Evolutionary conservation across 2,113 vertebrate species (phyloP), one percentile per base, ranked within the genome.

Genomic region (Hipposideros armiger): DNA sequence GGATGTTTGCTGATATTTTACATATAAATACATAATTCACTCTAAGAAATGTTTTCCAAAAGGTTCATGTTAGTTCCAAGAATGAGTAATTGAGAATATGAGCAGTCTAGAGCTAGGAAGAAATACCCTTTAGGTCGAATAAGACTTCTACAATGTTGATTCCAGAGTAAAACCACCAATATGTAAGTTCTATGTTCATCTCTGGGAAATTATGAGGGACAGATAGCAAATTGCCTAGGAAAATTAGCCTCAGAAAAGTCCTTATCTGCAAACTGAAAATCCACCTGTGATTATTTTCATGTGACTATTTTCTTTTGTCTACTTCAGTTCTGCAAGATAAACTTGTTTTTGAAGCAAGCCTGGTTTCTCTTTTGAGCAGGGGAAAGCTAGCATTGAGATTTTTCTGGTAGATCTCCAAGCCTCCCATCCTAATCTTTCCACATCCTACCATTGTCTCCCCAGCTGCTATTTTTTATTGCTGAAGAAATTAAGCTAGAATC

Each of bases 1-100:
- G 56, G 69, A 84, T 98, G 94, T 97, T 97, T 98, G 66, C 73
- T 95, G 85, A 47, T 97, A 93, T 94, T 97, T 95, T 96, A 72
- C 96, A 96, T 91, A 96, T 90, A 90, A 67, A 96, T 56, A 95
- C 24, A 90, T 67, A 85, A 93, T 90, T 97, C 3, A 40, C 92
- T 74, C 56, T 52, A 93, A 26, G 13, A 67, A 96, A 96, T 73
- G 24, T 86, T 97, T 97, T 64, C 93, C 32, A 85, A 94, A 97
- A 94, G 47, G n/a, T 6, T 94, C 67, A 28, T 94, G 40, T 17
- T 92, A 95, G 69, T 87, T 93, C 87, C 8, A 62, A 96, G 85
- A 88, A 0, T 32, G 45, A 77, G 60, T 95, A 45, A 67, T 85
- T 78, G 90, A 28, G 19, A 96, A 91, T 32, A 78, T 83, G 95